Evolutionary conservation across 2,113 vertebrate species (phyloP), one percentile per base, ranked within the genome.

Genomic region (Xenopus laevis): DNA sequence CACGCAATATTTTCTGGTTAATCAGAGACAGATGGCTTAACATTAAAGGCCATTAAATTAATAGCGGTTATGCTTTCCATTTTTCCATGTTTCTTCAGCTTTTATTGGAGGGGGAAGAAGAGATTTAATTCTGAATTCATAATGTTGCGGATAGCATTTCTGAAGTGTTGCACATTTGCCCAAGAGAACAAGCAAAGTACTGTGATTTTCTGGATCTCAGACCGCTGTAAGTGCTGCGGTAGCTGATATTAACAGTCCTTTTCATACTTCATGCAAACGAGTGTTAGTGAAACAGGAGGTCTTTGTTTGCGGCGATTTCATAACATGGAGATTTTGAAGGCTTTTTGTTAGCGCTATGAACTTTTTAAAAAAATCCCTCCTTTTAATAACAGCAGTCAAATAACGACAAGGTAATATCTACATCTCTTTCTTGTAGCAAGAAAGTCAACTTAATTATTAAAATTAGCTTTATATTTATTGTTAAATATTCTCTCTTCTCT

Each of bases 181-280:
- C 65, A 50, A 47, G 72, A 68, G 64, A 52, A 61, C 72, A 68
- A 53, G 57, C 10, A 44, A 17, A 75, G 65, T 9, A 74, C 55
- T 59, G 53, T 68, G 65, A 68, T 68, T 74, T 74, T 67, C 44
- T 33, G 65, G 55, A 74, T 55, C 65, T 68, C 67, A 74, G 65
- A 15, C 30, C 23, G 13, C 11, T 74, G 53, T 46, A 65, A 65
- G 63, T 65, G 33, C 63, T 40, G 40, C 10, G n/a, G 16, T 23
- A 50, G 23, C 9, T 18, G 7, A 33, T 21, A 67, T 74, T 66
- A 74, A 67, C 40, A 30, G 46, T 52, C 40, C 20, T 74, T 66
- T 74, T 74, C 55, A 74, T 67, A 60, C 21, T 67, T 74, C 55
- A 58, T 17, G 44, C 44, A 33, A n/a, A 44, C 16, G 68, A 67